Base-by-base conservation (phyloP, 2,113 vertebrate species). In the Tachysurus fulvidraco region DNA sequence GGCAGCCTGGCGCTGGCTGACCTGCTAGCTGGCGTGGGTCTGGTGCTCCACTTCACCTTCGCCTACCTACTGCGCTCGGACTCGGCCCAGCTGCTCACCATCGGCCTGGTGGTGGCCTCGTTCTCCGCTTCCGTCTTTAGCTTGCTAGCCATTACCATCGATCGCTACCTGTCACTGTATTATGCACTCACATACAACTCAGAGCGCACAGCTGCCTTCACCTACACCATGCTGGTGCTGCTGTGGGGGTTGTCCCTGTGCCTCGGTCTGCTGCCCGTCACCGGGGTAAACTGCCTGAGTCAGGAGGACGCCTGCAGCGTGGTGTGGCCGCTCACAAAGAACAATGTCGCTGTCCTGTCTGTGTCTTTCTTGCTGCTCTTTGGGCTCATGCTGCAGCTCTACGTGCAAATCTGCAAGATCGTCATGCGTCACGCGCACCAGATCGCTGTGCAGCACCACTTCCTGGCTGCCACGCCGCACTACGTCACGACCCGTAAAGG, bases 71-170 rank as follows among this genome's bases (percentile, higher is more conserved):
- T 99, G 67, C 97, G 93, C 25, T 99, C 98, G 0, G 97, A 99
- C 90, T 96, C 97, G n/a, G 97, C 97, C 55, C 97, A 97, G 93
- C 93, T 99, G 93, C 94, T 97, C 88, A 99, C 97, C 0, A 94
- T 98, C 52, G 98, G 98, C 84, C 95, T 99, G 92, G 97, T 99
- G 88, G 97, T 98, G 88, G 97, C 98, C 89, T 99, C 98, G 86
- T 99, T 99, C 95, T 99, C 97, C 0, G 98, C 98, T 88, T 99
- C 98, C 0, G 96, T 99, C 46, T 97, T 98, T 95, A 99, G 98
- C 94, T 92, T 99, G 95, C 92, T 99, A 95, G 98, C 98, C 59
- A 99, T 99, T 92, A 99, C 98, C 0, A 97, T 99, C 1, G 98
- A 99, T 94, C 97, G 98, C 89, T 99, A 99, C 95, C 96, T 99